phyloP scores from a whole-genome alignment of 92 coral and sea anemone genomes.

The Siderastrea radians region DNA sequence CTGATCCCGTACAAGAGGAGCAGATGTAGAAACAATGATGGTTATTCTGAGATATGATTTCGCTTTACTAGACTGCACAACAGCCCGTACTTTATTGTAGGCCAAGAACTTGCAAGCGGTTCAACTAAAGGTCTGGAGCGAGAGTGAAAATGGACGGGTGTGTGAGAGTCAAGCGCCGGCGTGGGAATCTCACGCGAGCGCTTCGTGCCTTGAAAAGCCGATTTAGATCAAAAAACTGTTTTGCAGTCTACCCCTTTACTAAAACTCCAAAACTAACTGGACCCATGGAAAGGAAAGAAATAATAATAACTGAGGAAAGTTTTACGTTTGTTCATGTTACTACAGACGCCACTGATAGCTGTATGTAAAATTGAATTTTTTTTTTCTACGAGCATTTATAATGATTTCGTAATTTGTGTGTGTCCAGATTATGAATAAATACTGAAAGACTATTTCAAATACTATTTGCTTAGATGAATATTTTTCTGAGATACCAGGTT shows the following conservation, averaged over 20 bases:
- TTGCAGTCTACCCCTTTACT: too few species aligned
- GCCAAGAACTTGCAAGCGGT: too few species aligned
- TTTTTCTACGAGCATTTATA: not conserved
- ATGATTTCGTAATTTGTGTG: not conserved
- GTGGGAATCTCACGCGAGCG: too few species aligned
- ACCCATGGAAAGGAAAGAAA: not conserved
- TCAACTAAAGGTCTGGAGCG: too few species aligned
- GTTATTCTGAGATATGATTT: not conserved
- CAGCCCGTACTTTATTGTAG: too few species aligned
- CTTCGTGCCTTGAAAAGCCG: too few species aligned
- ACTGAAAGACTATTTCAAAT: not conserved
- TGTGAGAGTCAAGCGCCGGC: too few species aligned
- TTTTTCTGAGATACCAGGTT: slow-evolving; percentile 7
- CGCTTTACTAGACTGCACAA: too few species aligned
- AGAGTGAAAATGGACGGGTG: too few species aligned
- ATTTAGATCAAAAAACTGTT: too few species aligned
- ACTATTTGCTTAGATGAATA: not conserved
- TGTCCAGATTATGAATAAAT: not conserved
- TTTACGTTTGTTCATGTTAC: not conserved
- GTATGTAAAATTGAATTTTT: not conserved
- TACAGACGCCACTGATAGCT: slow-evolving; percentile 1
- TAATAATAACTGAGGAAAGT: not conserved
- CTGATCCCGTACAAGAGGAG: not conserved
- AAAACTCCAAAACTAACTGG: too few species aligned
- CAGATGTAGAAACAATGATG: not conserved